These are phyloP conservation scores for Crypturellus undulatus DNA, from an alignment of 2,113 vertebrate species.

Conservation along the genomic window DNA sequence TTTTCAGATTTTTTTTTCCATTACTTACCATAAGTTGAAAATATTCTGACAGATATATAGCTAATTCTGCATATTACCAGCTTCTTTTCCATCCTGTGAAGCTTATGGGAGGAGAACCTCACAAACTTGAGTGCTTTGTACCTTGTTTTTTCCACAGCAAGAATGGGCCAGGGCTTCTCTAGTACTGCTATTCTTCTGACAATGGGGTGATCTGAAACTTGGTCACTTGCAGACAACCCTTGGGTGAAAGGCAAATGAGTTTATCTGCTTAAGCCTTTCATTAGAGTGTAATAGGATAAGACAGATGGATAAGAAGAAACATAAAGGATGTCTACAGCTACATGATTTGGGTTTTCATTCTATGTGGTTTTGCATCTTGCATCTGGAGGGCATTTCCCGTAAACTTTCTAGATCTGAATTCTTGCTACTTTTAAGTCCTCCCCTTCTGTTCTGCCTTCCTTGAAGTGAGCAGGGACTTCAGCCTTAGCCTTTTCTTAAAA, in stretches of 20 bases:
- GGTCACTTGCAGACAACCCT: neutral
- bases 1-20: neutral
- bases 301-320: neutral
- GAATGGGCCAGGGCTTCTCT: neutral
- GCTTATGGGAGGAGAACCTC: neutral
- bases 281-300: neutral
- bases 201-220: neutral
- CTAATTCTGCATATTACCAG: neutral
- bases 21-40: neutral
- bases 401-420: neutral
- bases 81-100: neutral
- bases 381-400: accelerated
- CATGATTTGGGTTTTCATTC: neutral
- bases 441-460: neutral
- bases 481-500: neutral
- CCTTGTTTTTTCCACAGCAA: neutral
- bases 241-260: neutral
- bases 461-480: neutral
- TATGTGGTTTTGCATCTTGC: neutral
- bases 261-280: neutral
- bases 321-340: neutral
- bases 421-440: neutral
- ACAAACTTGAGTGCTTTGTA: neutral
- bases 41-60: neutral
- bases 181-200: neutral